Evolutionary conservation across 2,113 vertebrate species (phyloP).

Genomic region (Laticauda laticaudata): DNA sequence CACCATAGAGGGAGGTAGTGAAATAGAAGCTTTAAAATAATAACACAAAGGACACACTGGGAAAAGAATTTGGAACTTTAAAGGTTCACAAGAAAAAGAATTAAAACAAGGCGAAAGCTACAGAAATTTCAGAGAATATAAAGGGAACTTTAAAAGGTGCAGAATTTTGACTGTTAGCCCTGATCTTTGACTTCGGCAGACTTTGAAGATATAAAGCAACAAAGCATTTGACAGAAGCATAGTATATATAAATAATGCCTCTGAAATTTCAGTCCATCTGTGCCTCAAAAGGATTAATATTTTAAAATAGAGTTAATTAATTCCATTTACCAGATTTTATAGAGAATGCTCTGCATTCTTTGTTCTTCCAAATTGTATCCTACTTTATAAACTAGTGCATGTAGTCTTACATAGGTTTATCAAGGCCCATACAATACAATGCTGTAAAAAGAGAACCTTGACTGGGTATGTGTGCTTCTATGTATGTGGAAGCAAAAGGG

Average conservation of each 20-base stretch:
- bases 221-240: constrained; percentile 38
- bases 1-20: constrained; percentile 40
- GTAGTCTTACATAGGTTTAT: not conserved
- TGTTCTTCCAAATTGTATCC: not conserved
- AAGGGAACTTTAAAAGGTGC: constrained; percentile 41
- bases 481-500: too few species aligned
- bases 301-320: constrained; percentile 41
- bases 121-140: constrained; percentile 44
- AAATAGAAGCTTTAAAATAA: constrained; percentile 52
- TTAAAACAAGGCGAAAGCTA: constrained; percentile 48
- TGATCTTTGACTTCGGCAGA: constrained; percentile 43
- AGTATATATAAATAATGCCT: constrained; percentile 46
- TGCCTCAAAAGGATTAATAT: constrained; percentile 31
- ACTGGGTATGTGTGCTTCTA: not conserved
- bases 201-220: constrained; percentile 49
- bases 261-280: constrained; percentile 40
- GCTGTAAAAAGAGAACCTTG: not conserved
- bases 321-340: constrained; percentile 14
- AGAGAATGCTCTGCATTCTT: not conserved
- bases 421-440: not conserved
- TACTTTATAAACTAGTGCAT: not conserved
- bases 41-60: constrained; percentile 38
- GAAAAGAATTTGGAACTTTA: constrained; percentile 43
- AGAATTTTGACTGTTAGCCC: constrained; percentile 23
- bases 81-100: constrained; percentile 11